Base-by-base conservation (phyloP, 1,140 invertebrate species). In the Pteromalus puparum region DNA sequence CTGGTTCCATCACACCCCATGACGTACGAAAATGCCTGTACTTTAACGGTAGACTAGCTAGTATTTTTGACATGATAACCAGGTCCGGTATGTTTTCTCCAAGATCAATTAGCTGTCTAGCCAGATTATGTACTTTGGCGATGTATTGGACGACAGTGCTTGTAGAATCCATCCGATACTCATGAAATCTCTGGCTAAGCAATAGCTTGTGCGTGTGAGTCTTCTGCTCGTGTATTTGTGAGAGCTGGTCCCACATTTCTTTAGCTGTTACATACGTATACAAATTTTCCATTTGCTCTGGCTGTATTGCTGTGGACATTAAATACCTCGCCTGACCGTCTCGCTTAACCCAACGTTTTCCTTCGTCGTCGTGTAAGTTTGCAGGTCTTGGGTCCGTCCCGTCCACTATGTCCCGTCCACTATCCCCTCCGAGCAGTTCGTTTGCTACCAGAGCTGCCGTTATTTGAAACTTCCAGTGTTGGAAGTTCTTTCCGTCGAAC, bases 111-210 rank as follows among this genome's bases (percentile, higher is more conserved):
- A 86, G 53, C 68, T 86, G 85, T 2, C 61, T 78, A 13, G 75
- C 75, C 38, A 85, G 82, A 48, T 87, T 87, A 21, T 82, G 65
- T 4, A 87, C 13, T 38, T 86, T 88, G 1, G 86, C 72, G 15
- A 87, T 73, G 65, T 88, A 84, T 21, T 82, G 68, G 0, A 77
- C 53, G 7, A 87, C 73, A 10, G 83, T 77, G 18, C 85, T 83
- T 6, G n/a, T 85, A 26, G 80, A 13, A 2, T 26, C 34, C 83
- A 82, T 85, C 24, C 30, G 28, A 26, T 85, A 85, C 0, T 82
- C 70, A 26, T 85, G 86, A 42, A 87, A 87, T 30, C 76, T 68
- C 72, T 79, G 81, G 79, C 76, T 82, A 0, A 85, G 34, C 24
- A 87, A 67, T 0, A 87, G 24, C 53, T 87, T 87, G 48, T 75